Base-by-base conservation (phyloP, 2,888 invertebrate genomes). In the Eudasyphora cyanicolor region DNA sequence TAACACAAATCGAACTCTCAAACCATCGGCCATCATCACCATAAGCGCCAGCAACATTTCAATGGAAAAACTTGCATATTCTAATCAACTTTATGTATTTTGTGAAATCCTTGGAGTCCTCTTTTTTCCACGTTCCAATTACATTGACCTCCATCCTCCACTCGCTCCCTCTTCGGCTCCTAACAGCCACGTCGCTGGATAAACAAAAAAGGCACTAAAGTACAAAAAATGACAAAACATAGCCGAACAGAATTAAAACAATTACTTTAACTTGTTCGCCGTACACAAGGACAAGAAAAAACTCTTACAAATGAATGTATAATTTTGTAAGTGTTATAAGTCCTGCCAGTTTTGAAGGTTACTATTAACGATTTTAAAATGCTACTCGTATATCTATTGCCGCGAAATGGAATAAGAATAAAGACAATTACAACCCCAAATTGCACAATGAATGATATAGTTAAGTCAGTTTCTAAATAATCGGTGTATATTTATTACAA, bases 211-310 rank as follows among this genome's bases (percentile, higher is more conserved):
- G 14, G n/a, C 45, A 8, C 14, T 19, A 54, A 54, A 70, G 19
- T 67, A 60, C 0, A 74, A 29, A 10, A 29, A 54, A 24, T 12
- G 32, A 51, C 49, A 42, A 17, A 21, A 57, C 62, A 79, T 17
- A 49, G 76, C 69, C 70, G 73, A 79, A 77, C 69, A 80, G 83
- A 80, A 83, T 75, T 80, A 83, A 83, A 80, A 83, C 76, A 83
- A 83, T 83, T 82, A 82, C 76, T 67, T 82, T 76, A 69, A 79
- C 82, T 82, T 57, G 74, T 49, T 67, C 54, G 62, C 79, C 4
- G 4, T 14, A 57, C 27, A 27, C 57, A 57, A 21, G 57, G 21
- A 14, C 57, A 5, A 45, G 45, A n/a, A 57, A 19, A 24, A 21
- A 27, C 24, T 57, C 24, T 12, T 19, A 57, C 8, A 8, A 14